Base-by-base conservation (phyloP, 2,888 invertebrate genomes). In the Diplazon laetatorius region DNA sequence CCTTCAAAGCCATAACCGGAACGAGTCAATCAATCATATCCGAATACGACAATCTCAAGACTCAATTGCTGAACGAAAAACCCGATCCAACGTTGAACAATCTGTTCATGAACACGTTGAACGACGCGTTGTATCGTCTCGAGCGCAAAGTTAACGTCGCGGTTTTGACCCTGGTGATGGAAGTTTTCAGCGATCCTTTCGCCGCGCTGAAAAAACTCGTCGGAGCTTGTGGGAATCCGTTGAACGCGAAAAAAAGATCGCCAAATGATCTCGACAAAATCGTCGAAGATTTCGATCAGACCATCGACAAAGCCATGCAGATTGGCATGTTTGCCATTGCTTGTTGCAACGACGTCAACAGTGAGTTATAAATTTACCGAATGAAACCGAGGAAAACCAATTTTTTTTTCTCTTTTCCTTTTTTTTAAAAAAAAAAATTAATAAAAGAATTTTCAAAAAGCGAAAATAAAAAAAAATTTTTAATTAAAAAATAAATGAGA, bases 261-360 rank as follows among this genome's bases (percentile, higher is more conserved):
- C 84, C 82, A 60, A 85, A 69, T 1, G 93, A 93, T 82, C 89
- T 94, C 57, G 93, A 93, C 75, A 85, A 87, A 25, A 91, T 92
- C 75, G 92, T 94, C 10, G 93, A 93, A 77, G 93, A 93, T 39
- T 94, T 95, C 90, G 95, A 95, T 92, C 91, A 94, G 80, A 92
- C 94, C 76, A 93, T 94, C 84, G 95, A 95, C 86, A 93, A 94
- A 82, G 91, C 94, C 60, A 91, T 94, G 90, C 95, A 95, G 86
- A 94, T 95, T 84, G 95, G 95, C 55, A 92, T 94, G 60, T 95
- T 95, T 90, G 94, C 95, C n/a, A 92, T 95, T 52, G 94, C 95
- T 3, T 93, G 93, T 82, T 93, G 93, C 62, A 91, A 91, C 55
- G 91, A 92, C 83, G 84, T 85, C 39, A 89, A 89, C 80, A 89